phyloP scores from a whole-genome alignment of 2,888 invertebrate genomes.

The Lottia gigantea region DNA sequence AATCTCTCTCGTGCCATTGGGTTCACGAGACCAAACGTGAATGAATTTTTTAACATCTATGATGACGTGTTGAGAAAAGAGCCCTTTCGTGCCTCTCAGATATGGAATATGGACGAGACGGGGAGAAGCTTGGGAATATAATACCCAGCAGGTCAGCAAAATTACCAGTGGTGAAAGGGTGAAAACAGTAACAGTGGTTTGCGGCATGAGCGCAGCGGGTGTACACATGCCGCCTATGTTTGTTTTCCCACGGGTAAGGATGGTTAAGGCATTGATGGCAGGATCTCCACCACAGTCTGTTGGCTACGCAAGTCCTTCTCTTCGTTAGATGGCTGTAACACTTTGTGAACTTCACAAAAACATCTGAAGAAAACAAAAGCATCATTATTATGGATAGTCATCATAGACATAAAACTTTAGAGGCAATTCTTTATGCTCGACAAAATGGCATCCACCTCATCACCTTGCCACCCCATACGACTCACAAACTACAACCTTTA shows the following conservation, averaged over 20 bases:
- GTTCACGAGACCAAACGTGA: not conserved
- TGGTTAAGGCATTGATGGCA: not conserved
- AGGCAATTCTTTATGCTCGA: slow-evolving; percentile 53
- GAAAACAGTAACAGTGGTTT: not conserved
- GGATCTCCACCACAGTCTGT: slow-evolving; percentile 15
- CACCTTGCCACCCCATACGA: slow-evolving; percentile 67
- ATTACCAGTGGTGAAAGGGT: slow-evolving; percentile 28
- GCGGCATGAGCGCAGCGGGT: slow-evolving; percentile 25
- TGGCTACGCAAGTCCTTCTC: slow-evolving; percentile 17
- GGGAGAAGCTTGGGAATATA: not conserved
- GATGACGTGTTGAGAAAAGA: not conserved
- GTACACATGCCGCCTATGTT: slow-evolving; percentile 23
- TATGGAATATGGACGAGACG: slow-evolving; percentile 11
- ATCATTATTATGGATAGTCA: slow-evolving; percentile 58
- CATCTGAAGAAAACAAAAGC: slow-evolving; percentile 39
- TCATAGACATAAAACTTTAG: slow-evolving; percentile 45
- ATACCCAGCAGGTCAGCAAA: slow-evolving; percentile 18
- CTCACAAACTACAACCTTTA: slow-evolving; percentile 68
- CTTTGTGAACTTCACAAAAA: slow-evolving; percentile 48
- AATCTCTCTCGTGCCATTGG: not conserved
- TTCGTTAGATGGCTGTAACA: slow-evolving; percentile 50
- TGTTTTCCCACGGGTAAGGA: slow-evolving; percentile 27
- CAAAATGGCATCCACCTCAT: slow-evolving; percentile 64
- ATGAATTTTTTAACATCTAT: not conserved
- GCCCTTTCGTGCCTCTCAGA: not conserved